phyloP scores from a whole-genome alignment of 2,888 invertebrate species.

The Eupithecia exiguata region DNA sequence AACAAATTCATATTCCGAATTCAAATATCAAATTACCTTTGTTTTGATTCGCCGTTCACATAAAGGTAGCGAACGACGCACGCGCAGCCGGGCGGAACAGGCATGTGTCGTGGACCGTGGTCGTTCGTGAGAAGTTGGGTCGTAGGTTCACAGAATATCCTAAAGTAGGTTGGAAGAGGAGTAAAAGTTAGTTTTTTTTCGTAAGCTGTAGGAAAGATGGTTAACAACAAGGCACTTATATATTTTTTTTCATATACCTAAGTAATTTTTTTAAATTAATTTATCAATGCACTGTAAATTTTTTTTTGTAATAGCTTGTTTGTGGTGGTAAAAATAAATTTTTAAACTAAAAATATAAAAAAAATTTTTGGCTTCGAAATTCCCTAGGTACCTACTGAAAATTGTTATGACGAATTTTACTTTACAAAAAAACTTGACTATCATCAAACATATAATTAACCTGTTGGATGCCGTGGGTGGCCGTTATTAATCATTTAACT shows the following conservation, averaged over 20 bases:
- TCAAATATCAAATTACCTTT: constrained; percentile 37
- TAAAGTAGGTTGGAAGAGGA: background rate
- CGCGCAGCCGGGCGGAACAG: constrained; percentile 66
- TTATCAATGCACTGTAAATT: too few species aligned
- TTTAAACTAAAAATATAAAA: too few species aligned
- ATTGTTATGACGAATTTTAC: background rate
- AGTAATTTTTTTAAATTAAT: too few species aligned
- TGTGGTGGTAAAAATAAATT: too few species aligned
- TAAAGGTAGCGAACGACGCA: constrained; percentile 48
- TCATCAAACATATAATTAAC: background rate
- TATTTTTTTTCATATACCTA: too few species aligned
- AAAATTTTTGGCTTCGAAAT: background rate
- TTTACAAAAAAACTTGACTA: background rate
- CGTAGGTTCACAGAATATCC: constrained; percentile 43
- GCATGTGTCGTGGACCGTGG: constrained; percentile 65
- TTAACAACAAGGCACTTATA: too few species aligned
- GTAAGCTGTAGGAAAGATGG: background rate
- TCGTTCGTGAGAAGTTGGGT: constrained; percentile 69
- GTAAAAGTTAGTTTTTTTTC: background rate
- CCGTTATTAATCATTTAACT: background rate
- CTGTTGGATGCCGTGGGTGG: background rate
- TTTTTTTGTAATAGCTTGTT: too few species aligned
- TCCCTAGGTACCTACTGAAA: background rate
- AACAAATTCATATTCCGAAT: constrained; percentile 26
- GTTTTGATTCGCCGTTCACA: constrained; percentile 54